These are phyloP conservation scores for Catagonus wagneri DNA, from an alignment of 2,113 vertebrate genomes.

Conservation along the genomic window DNA sequence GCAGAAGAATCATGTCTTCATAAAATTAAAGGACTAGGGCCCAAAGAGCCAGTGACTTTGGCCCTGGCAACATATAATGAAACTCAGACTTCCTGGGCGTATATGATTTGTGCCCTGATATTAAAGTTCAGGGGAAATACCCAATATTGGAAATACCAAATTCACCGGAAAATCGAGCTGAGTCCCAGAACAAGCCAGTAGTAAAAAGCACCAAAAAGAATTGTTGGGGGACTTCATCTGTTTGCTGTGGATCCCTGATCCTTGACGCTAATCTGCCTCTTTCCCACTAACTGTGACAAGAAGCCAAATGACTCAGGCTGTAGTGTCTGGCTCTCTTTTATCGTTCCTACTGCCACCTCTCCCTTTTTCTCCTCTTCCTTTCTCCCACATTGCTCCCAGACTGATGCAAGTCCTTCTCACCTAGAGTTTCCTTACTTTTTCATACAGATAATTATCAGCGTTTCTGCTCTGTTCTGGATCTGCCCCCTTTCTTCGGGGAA, in stretches of 20 bases:
- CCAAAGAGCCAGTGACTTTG: slow-evolving; percentile 1
- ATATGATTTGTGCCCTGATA: not conserved
- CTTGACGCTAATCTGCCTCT: slow-evolving; percentile 66
- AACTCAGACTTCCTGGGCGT: not conserved
- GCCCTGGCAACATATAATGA: not conserved
- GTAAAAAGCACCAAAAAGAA: slow-evolving; percentile 79
- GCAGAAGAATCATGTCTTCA: not conserved
- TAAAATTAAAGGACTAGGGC: not conserved
- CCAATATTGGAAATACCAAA: slow-evolving; percentile 2
- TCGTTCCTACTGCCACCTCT: not conserved
- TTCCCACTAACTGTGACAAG: slow-evolving; percentile 77
- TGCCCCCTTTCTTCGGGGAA: slow-evolving; percentile 76
- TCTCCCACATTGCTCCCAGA: not conserved
- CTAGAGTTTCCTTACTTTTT: slow-evolving; percentile 83
- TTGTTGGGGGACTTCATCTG: slow-evolving; percentile 38
- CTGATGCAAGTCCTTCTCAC: slow-evolving; percentile 71
- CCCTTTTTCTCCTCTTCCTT: slow-evolving; percentile 36
- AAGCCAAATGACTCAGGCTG: slow-evolving; percentile 15
- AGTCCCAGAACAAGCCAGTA: slow-evolving; percentile 67
- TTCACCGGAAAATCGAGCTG: not conserved
- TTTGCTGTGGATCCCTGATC: slow-evolving; percentile 70
- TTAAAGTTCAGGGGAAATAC: not conserved
- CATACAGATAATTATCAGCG: slow-evolving; percentile 86
- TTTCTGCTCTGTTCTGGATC: slow-evolving; percentile 82
- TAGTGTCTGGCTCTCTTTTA: slow-evolving; percentile 42